A percentile compares a stretch with the other conserved stretches of the same genome.
Evolutionary conservation across 1,140 invertebrate species (phyloP).

Genomic region (Eueides isabella): DNA sequence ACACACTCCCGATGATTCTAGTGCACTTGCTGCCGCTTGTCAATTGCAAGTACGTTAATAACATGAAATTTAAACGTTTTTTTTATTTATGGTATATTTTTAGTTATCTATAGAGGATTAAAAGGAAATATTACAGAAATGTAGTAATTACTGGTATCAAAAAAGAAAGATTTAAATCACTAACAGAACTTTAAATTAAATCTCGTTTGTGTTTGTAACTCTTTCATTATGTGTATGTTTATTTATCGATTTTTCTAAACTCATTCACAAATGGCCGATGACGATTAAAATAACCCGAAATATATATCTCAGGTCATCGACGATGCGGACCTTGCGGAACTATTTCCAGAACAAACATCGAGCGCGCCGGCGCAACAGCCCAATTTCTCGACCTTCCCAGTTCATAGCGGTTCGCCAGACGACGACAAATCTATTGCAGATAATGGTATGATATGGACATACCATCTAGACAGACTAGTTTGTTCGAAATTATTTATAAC

Average conservation of each 20-base stretch:
- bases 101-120: neutral
- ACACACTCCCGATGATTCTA: slow-evolving; percentile 71
- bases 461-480: neutral
- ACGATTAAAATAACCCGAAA: slow-evolving; percentile 39
- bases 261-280: slow-evolving; percentile 15
- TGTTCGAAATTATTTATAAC: neutral
- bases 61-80: neutral
- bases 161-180: too few species aligned
- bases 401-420: slow-evolving; percentile 60
- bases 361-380: slow-evolving; percentile 75
- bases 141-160: too few species aligned
- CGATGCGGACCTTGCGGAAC: slow-evolving; percentile 78
- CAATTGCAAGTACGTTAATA: slow-evolving; percentile 64
- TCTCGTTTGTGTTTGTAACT: too few species aligned
- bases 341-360: slow-evolving; percentile 79
- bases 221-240: neutral
- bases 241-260: neutral
- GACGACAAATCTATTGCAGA: slow-evolving; percentile 76
- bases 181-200: too few species aligned
- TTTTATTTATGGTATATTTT: neutral
- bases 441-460: slow-evolving; percentile 76
- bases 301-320: slow-evolving; percentile 72
- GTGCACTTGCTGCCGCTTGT: slow-evolving; percentile 75
- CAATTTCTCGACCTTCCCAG: slow-evolving; percentile 68
- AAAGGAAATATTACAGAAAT: too few species aligned